phyloP scores from a whole-genome alignment of 1,140 invertebrate genomes.

The Diorhabda carinulata region DNA sequence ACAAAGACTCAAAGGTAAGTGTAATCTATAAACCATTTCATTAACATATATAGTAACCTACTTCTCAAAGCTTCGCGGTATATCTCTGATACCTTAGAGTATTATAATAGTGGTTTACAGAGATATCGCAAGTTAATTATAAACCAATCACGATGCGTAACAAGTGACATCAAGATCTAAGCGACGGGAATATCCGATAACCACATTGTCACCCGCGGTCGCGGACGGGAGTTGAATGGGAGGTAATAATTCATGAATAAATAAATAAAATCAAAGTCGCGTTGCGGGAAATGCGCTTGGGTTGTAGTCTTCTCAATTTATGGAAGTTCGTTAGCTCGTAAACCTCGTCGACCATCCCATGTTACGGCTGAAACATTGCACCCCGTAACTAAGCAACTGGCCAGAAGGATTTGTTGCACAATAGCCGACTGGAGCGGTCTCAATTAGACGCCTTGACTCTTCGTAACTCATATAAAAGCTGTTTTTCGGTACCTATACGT shows the following conservation, averaged over 20 bases:
- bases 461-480: constrained; percentile 13
- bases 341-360: constrained; percentile 34
- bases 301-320: constrained; percentile 30
- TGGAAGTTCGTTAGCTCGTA: constrained; percentile 36
- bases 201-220: constrained; percentile 30
- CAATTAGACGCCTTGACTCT: constrained; percentile 25
- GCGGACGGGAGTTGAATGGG: constrained; percentile 27
- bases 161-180: constrained; percentile 22
- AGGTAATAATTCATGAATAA: constrained; percentile 37
- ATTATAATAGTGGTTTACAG: neutral
- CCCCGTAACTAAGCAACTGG: constrained; percentile 36
- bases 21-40: too few relatives aligned
- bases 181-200: constrained; percentile 27
- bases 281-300: constrained; percentile 29
- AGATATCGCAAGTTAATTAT: constrained; percentile 20
- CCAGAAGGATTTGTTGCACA: constrained; percentile 27
- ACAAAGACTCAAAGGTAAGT: too few relatives aligned
- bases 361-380: constrained; percentile 37
- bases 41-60: too few relatives aligned
- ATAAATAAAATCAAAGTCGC: constrained; percentile 35
- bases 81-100: too few relatives aligned
- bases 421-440: constrained; percentile 24
- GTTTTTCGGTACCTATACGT: constrained; percentile 11
- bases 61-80: too few relatives aligned
- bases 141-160: constrained; percentile 30